phyloP scores from a whole-genome alignment of 1,140 invertebrate genomes.

The Scaptomyza hsui region DNA sequence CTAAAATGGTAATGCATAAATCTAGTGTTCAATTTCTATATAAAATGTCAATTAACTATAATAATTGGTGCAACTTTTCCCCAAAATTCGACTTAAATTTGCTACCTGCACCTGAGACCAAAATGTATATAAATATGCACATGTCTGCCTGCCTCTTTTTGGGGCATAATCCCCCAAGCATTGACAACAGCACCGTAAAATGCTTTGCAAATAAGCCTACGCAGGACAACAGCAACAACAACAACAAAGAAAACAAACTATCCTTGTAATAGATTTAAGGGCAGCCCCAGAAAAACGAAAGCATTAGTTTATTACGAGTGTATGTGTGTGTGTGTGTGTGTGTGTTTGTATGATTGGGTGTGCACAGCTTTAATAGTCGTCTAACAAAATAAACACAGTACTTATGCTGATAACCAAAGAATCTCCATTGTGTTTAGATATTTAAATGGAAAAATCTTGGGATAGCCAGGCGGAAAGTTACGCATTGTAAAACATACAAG shows the following conservation, averaged over 20 bases:
- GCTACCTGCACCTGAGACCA: constrained; percentile 27
- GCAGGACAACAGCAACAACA: constrained; percentile 22
- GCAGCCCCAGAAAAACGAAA: constrained; percentile 52
- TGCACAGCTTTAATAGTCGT: constrained; percentile 41
- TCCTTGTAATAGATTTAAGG: constrained; percentile 52
- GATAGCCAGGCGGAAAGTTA: constrained; percentile 5
- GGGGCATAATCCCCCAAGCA: constrained; percentile 40
- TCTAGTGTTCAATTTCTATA: background rate
- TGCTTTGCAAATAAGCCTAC: constrained; percentile 47
- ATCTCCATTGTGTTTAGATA: constrained; percentile 52
- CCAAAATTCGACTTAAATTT: constrained; percentile 14
- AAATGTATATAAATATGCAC: background rate
- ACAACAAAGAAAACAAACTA: constrained; percentile 41
- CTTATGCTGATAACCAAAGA: constrained; percentile 32
- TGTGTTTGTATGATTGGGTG: constrained; percentile 33
- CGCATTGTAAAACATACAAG: constrained; percentile 63
- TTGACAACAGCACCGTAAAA: constrained; percentile 40
- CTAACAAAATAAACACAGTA: constrained; percentile 40
- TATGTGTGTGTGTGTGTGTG: constrained; percentile 7
- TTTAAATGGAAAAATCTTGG: constrained; percentile 72
- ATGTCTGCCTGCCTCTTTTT: constrained; percentile 4
- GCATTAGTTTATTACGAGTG: constrained; percentile 77
- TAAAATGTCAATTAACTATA: constrained; percentile 23
- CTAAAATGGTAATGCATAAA: too few species aligned
- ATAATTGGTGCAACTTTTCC: constrained; percentile 11